phyloP scores from a whole-genome alignment of 2,113 vertebrate species.

The Sceloporus undulatus region DNA sequence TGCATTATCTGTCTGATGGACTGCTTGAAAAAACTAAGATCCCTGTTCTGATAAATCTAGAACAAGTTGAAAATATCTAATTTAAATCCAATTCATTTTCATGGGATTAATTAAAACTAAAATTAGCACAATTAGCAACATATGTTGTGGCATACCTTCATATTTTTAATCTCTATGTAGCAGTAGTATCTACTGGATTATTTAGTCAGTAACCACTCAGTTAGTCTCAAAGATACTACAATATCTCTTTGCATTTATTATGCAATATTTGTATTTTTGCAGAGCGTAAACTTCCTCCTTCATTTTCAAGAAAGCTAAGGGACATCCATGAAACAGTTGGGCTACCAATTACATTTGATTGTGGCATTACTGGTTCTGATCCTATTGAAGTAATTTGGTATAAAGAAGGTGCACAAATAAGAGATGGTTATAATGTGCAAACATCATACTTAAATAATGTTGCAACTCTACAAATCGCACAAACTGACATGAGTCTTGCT shows the following conservation, averaged over 20 bases:
- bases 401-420: slow-evolving; percentile 88
- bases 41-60: not conserved
- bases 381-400: slow-evolving; percentile 94
- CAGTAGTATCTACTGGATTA: not conserved
- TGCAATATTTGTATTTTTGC: slow-evolving; percentile 71
- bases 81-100: not conserved
- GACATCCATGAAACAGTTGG: slow-evolving; percentile 91
- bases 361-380: slow-evolving; percentile 92
- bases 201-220: slow-evolving; percentile 25
- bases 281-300: slow-evolving; percentile 95
- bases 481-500: slow-evolving; percentile 86
- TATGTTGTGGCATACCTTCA: not conserved
- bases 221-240: too few relatives aligned
- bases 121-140: not conserved
- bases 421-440: slow-evolving; percentile 81
- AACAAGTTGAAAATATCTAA: not conserved
- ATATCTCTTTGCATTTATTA: too few relatives aligned
- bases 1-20: not conserved
- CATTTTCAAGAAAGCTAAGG: slow-evolving; percentile 94
- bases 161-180: not conserved
- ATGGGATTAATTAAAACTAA: not conserved
- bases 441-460: slow-evolving; percentile 91
- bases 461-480: slow-evolving; percentile 85
- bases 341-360: slow-evolving; percentile 88
- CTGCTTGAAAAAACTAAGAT: not conserved